Percentiles rank a stretch among this genome's conserved stretches.
Evolutionary conservation across 1,140 invertebrate genomes (phyloP).

Genomic region (Oryctes rhinoceros): DNA sequence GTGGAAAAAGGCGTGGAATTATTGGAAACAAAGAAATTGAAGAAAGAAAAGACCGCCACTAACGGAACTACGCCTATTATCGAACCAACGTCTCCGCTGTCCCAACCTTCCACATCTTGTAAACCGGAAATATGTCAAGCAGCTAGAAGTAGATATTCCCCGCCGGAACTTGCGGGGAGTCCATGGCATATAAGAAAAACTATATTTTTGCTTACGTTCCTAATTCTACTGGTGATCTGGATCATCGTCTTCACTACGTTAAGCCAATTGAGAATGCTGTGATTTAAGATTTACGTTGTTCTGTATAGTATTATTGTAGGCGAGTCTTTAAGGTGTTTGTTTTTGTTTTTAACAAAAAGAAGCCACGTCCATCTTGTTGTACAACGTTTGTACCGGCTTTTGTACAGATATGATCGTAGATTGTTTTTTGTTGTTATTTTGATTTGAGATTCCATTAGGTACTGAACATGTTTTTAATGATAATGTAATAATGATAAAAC

Average conservation of each 20-base stretch:
- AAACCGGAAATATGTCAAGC: constrained; percentile 55
- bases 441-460: not conserved
- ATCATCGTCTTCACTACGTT: constrained; percentile 62
- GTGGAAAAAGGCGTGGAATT: constrained; percentile 46
- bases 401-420: not conserved
- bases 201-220: constrained; percentile 61
- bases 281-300: constrained; percentile 38
- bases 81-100: not conserved
- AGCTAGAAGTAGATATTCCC: constrained; percentile 53
- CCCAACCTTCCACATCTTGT: constrained; percentile 50
- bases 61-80: constrained; percentile 41
- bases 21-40: not conserved
- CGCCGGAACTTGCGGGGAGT: constrained; percentile 59
- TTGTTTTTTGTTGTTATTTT: not conserved
- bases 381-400: constrained; percentile 12
- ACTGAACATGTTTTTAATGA: constrained; percentile 12
- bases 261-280: constrained; percentile 57
- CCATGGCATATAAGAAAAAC: constrained; percentile 65
- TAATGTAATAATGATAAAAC: not conserved
- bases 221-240: constrained; percentile 63
- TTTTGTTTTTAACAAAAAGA: not conserved
- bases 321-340: not conserved
- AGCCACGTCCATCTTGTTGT: not conserved
- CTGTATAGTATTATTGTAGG: not conserved
- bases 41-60: constrained; percentile 42